Evolutionary conservation across 2,888 invertebrate genomes (phyloP).

Genomic region (Agrilus cyanescens): DNA sequence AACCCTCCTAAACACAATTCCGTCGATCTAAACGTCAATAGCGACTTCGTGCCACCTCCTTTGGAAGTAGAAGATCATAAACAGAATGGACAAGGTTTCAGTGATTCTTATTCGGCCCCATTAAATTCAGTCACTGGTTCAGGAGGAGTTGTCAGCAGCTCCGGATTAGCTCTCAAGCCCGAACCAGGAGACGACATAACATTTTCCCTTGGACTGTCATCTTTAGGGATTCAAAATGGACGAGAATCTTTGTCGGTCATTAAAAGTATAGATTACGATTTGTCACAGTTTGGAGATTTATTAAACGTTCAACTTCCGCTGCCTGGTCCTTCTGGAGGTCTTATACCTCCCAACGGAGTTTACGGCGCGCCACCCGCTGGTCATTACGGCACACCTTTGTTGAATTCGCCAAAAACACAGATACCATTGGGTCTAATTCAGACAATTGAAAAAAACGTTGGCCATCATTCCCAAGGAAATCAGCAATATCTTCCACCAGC

Average conservation of each 20-base stretch:
- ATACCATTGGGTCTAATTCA: slow-evolving; percentile 46
- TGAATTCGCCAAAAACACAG: slow-evolving; percentile 11
- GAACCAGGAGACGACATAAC: slow-evolving; percentile 10
- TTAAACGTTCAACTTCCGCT: slow-evolving; percentile 12
- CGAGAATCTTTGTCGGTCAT: slow-evolving; percentile 26
- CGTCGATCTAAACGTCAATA: slow-evolving; percentile 32
- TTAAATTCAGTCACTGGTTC: slow-evolving; percentile 34
- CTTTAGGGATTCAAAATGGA: slow-evolving; percentile 16
- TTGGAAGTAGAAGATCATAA: too few relatives aligned
- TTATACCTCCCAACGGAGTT: slow-evolving; percentile 47
- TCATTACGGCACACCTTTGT: slow-evolving; percentile 34
- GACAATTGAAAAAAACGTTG: slow-evolving; percentile 50
- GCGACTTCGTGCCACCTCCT: slow-evolving; percentile 28
- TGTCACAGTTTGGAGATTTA: slow-evolving; percentile 11
- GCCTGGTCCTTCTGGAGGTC: slow-evolving; percentile 28
- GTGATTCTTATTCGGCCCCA: slow-evolving; percentile 44
- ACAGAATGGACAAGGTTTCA: slow-evolving; percentile 20
- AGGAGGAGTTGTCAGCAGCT: slow-evolving; percentile 28
- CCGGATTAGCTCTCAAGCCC: slow-evolving; percentile 26
- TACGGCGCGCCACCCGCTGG: slow-evolving; percentile 50
- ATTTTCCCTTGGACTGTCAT: slow-evolving; percentile 19
- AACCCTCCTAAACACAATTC: slow-evolving; percentile 20
- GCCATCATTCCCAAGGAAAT: neutral
- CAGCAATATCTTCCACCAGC: neutral
- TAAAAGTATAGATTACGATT: slow-evolving; percentile 36